These are phyloP conservation scores for Globodera rostochiensis DNA, from an alignment of 1,140 invertebrate species.

Conservation along the genomic window DNA sequence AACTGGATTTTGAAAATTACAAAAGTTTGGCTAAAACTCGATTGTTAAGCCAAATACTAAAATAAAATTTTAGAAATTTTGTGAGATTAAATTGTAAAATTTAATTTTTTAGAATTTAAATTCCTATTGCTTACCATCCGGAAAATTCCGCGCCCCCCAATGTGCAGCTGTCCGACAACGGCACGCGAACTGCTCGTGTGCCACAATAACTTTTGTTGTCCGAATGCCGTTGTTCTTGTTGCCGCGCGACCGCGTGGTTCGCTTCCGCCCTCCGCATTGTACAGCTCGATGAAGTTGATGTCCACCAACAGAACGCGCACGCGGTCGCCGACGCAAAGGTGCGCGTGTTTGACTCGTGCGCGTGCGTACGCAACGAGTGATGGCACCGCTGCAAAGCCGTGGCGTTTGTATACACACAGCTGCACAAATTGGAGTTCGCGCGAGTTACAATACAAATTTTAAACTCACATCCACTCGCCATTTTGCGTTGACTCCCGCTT, in stretches of 20 bases:
- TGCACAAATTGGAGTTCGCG: neutral
- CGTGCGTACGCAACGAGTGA: neutral
- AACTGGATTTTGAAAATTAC: no score
- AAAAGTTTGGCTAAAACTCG: no score
- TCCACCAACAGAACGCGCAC: neutral
- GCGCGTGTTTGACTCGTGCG: neutral
- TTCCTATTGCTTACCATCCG: constrained; percentile 4
- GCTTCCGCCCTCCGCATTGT: neutral
- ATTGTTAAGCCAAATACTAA: no score
- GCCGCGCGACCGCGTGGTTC: neutral
- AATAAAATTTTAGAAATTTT: no score
- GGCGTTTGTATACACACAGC: neutral
- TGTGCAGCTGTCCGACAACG: neutral
- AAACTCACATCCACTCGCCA: constrained; percentile 8
- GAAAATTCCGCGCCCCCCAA: neutral
- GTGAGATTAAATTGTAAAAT: no score
- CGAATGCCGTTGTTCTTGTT: no score
- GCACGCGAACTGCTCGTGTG: no score
- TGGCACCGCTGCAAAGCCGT: neutral
- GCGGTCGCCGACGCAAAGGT: neutral
- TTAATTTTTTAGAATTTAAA: no score
- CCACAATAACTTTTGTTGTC: no score
- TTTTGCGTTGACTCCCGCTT: neutral
- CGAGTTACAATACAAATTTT: neutral
- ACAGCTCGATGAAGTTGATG: neutral